A percentile compares a stretch with the other conserved stretches of the same genome.
phyloP scores from a whole-genome alignment of 2,113 vertebrate genomes.

The Pelvicachromis taeniatus region DNA sequence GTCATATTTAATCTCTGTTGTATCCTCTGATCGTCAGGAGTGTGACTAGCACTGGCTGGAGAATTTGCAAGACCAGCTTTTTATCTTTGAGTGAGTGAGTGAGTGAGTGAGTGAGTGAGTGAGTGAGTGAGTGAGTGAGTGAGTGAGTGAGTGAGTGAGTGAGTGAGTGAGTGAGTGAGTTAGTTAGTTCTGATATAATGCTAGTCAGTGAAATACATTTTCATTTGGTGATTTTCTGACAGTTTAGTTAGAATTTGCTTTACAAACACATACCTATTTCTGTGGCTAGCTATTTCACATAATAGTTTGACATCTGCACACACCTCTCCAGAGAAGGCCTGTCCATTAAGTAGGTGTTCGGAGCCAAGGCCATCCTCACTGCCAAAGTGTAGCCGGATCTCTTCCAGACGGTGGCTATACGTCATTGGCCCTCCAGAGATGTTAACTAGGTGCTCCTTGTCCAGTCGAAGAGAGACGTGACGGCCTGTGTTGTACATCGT shows the following conservation, averaged over 20 bases:
- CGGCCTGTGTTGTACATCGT: conserved; percentile 99
- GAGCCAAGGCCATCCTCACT: conserved; percentile 96
- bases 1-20: too few species aligned
- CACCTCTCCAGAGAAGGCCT: conserved; percentile 97
- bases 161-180: too few species aligned
- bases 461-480: conserved; percentile 91
- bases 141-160: too few species aligned
- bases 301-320: neutral
- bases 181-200: neutral
- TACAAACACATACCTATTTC: neutral
- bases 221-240: neutral
- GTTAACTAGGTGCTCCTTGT: conserved; percentile 98
- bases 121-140: too few species aligned
- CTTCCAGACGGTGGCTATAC: conserved; percentile 95
- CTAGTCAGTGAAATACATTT: neutral
- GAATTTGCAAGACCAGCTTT: neutral
- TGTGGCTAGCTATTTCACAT: too few species aligned
- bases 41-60: neutral
- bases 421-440: conserved; percentile 97
- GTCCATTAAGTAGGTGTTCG: conserved; percentile 95
- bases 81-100: too few species aligned
- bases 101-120: too few species aligned
- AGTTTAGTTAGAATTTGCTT: neutral
- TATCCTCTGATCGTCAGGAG: neutral
- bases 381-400: conserved; percentile 95